Conservation (phyloP, 2,113 vertebrate species). For the Spilogale gracilis region DNA sequence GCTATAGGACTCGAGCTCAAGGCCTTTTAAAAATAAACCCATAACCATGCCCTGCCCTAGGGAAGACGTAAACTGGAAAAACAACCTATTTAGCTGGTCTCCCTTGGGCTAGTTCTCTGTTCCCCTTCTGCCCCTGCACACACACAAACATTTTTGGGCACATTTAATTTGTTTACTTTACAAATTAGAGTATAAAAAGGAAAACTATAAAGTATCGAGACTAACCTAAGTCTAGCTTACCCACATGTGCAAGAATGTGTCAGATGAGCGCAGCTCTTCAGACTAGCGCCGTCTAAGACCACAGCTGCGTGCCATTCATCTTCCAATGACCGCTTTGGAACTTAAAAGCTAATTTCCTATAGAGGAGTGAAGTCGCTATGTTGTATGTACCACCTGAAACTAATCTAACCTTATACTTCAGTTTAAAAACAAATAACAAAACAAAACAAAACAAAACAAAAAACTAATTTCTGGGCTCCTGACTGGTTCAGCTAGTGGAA, state of each 20-base stretch:
- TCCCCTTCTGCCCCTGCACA: background rate
- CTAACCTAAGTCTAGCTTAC: background rate
- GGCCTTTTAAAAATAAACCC: conserved; percentile 36
- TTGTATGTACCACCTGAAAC: background rate
- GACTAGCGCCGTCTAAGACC: background rate
- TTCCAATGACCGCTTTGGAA: background rate
- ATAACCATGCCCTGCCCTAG: background rate
- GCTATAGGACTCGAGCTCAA: background rate
- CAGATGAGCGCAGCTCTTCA: background rate
- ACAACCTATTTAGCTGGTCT: background rate
- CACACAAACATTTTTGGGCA: background rate
- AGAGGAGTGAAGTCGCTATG: background rate
- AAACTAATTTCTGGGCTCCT: background rate
- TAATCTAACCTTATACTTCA: background rate
- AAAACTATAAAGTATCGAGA: background rate
- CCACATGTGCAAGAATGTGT: background rate
- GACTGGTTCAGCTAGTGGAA: background rate
- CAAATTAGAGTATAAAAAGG: conserved; percentile 13
- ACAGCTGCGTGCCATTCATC: background rate
- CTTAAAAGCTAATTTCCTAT: background rate
- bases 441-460: background rate
- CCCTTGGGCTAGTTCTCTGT: background rate
- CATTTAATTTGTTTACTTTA: conserved; percentile 49
- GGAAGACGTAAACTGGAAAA: conserved; percentile 30
- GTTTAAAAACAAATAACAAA: background rate